Evolutionary conservation across 2,888 invertebrate genomes (phyloP).

Genomic region (Acronicta leporina): DNA sequence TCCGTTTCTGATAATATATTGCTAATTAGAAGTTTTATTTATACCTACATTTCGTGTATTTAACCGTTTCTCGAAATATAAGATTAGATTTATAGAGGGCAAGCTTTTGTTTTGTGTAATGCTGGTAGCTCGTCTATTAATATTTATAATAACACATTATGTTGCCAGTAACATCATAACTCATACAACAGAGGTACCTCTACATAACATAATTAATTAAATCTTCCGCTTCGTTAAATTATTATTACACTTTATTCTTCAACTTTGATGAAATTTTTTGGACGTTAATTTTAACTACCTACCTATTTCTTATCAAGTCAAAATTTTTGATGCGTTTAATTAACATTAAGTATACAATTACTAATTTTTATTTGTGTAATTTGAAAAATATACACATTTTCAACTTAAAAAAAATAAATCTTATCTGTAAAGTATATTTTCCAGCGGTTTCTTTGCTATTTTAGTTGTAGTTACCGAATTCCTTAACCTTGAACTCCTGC

Average conservation of each 20-base stretch:
- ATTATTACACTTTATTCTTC: constrained; percentile 32
- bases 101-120: constrained; percentile 45
- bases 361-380: no score
- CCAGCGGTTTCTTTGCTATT: not conserved
- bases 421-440: not conserved
- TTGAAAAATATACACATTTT: no score
- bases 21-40: constrained; percentile 75
- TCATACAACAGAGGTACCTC: constrained; percentile 13
- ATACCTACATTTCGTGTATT: constrained; percentile 58
- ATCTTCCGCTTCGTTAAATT: constrained; percentile 32
- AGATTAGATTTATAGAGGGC: constrained; percentile 53
- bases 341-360: no score
- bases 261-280: constrained; percentile 19
- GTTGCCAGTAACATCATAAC: constrained; percentile 12
- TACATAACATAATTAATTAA: constrained; percentile 22
- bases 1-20: constrained; percentile 79
- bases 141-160: constrained; percentile 23
- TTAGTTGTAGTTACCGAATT: not conserved
- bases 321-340: no score
- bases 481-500: constrained; percentile 29
- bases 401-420: no score
- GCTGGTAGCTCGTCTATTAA: constrained; percentile 39
- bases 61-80: constrained; percentile 52
- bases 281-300: constrained; percentile 11
- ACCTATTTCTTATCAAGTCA: not conserved